Evolutionary conservation across 2,113 vertebrate species (phyloP), one percentile per base, ranked within the genome.

Genomic region (Mellivora capensis): DNA sequence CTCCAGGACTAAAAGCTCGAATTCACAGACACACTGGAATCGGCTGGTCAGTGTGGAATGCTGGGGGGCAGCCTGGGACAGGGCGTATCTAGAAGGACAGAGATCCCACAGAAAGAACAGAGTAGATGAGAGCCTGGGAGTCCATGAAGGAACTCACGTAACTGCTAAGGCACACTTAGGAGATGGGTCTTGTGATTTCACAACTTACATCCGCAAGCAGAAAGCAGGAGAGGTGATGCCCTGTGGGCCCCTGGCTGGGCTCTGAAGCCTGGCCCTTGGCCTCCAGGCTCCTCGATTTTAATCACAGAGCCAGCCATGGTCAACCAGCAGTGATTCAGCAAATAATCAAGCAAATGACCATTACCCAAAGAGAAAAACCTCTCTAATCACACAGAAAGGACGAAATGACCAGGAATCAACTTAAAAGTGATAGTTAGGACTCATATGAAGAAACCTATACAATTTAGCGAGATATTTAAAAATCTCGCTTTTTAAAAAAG

Each of bases 261-360:
- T 44, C 17, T 6, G 18, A 49, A 72, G 2, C 17, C 0, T 0
- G 8, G 18, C 4, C 3, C 14, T 18, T 15, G 34, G 31, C 37
- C 11, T 81, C 54, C 25, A 72, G 39, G 0, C 1, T 21, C 76
- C 20, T 9, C 3, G 7, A 47, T 57, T 37, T 67, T 25, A 76
- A 84, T 49, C 49, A 84, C 39, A 61, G 59, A 54, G 59, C 18
- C 57, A 80, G 37, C 37, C n/a, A 47, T n/a, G 6, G 72, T 27
- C 9, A 42, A 18, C 8, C 44, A 27, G 54, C 8, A 4, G 20
- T 34, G 34, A 83, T n/a, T 11, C 39, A 74, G 69, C 17, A 77
- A 29, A 61, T 7, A 67, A 15, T 25, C 59, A 12, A 74, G 59
- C 59, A 86, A 37, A 87, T 23, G 12, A 79, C 20, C 18, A 9